A percentile compares a stretch with the other conserved stretches of the same genome.
These are phyloP conservation scores for Cassiopea xamachana DNA, from an alignment of 30 jellyfish, hydroid and myxozoan genomes.

Conservation along the genomic window DNA sequence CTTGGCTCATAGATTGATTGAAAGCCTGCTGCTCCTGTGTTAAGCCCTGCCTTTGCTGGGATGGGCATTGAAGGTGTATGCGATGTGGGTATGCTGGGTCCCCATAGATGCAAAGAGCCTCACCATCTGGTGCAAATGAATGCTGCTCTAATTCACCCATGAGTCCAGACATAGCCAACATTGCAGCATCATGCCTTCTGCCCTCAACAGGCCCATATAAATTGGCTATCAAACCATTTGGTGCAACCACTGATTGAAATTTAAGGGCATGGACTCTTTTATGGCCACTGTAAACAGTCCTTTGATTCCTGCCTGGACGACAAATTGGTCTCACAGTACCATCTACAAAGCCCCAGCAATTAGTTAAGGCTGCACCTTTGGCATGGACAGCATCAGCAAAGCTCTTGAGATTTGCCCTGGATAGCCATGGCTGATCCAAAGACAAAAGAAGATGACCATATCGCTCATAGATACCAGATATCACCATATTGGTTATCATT, in stretches of 20 bases:
- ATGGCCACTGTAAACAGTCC: slow-evolving; percentile 54
- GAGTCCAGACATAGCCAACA: slow-evolving; percentile 64
- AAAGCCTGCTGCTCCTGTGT: slow-evolving; percentile 40
- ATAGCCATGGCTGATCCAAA: slow-evolving; percentile 8
- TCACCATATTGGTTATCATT: slow-evolving; percentile 17
- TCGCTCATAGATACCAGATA: slow-evolving; percentile 1
- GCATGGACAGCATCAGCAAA: not conserved
- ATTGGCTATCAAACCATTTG: slow-evolving; percentile 42
- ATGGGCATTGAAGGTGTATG: slow-evolving; percentile 6
- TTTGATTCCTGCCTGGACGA: slow-evolving; percentile 16
- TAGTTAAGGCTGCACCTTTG: not conserved
- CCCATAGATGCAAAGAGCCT: slow-evolving; percentile 60
- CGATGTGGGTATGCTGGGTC: slow-evolving; percentile 27
- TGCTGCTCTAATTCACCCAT: slow-evolving; percentile 25
- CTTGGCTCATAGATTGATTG: slow-evolving; percentile 57
- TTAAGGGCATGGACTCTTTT: slow-evolving; percentile 38
- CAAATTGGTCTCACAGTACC: slow-evolving; percentile 42
- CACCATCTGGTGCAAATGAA: slow-evolving; percentile 41
- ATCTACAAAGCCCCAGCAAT: slow-evolving; percentile 48
- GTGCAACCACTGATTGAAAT: slow-evolving; percentile 46
- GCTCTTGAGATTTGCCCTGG: not conserved
- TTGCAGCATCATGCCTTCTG: slow-evolving; percentile 41
- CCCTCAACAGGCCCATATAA: slow-evolving; percentile 42
- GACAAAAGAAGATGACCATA: not conserved
- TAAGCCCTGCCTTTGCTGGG: slow-evolving; percentile 1